A percentile compares a stretch with the other conserved stretches of the same genome.
These are phyloP conservation scores for Eospalax fontanierii DNA, from an alignment of 2,797 vertebrate genomes.

Conservation along the genomic window DNA sequence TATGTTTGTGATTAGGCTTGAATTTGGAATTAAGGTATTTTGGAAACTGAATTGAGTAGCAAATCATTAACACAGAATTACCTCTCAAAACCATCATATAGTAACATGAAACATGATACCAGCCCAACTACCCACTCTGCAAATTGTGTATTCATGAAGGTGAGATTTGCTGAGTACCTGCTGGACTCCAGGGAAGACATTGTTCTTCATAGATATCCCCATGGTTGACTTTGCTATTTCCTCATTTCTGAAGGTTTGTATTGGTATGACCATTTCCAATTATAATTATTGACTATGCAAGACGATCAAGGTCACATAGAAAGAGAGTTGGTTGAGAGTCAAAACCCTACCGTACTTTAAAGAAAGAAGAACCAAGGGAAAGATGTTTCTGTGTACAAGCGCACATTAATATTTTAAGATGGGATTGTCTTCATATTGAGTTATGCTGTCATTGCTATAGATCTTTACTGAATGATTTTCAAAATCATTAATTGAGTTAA, in stretches of 20 bases:
- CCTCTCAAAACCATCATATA: constrained; percentile 70
- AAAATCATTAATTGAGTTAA: neutral
- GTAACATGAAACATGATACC: constrained; percentile 68
- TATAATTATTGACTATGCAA: neutral
- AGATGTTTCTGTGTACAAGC: neutral
- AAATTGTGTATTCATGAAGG: constrained; percentile 14
- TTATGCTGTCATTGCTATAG: constrained; percentile 23
- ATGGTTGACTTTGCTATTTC: neutral
- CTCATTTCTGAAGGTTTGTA: neutral
- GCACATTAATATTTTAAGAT: neutral
- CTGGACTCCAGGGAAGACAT: neutral
- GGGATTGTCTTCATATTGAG: constrained; percentile 4
- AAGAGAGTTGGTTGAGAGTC: neutral
- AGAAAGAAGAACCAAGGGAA: neutral
- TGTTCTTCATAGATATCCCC: neutral
- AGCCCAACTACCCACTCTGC: neutral
- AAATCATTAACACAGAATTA: constrained; percentile 84
- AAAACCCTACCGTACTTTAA: neutral
- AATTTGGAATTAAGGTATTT: constrained; percentile 83
- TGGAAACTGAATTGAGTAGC: constrained; percentile 74
- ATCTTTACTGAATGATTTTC: constrained; percentile 6
- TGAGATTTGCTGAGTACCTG: constrained; percentile 38
- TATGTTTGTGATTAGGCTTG: constrained; percentile 82
- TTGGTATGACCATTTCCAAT: neutral
- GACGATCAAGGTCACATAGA: neutral